Conservation (phyloP, 2,113 vertebrate genomes). For the Elephas maximus region DNA sequence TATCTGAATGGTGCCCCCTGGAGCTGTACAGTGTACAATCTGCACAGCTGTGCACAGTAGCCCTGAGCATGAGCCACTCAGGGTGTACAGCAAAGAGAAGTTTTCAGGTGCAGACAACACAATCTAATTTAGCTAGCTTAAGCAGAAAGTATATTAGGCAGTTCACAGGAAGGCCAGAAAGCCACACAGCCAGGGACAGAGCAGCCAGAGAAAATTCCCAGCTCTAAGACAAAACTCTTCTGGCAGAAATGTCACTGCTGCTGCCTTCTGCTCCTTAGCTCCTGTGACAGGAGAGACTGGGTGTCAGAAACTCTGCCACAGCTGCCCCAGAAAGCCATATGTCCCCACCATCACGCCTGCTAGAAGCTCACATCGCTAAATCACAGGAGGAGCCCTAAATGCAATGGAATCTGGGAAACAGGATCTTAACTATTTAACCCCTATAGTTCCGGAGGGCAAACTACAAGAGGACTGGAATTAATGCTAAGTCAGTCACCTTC, state of each 20-base stretch:
- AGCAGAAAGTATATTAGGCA: slow-evolving; percentile 10
- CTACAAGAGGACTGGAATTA: neutral
- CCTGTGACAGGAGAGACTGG: no score
- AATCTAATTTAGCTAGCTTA: neutral
- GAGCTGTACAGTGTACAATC: neutral
- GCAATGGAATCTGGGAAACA: neutral
- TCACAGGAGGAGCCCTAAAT: neutral
- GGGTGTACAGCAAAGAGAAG: neutral
- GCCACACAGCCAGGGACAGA: neutral
- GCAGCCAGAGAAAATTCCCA: neutral
- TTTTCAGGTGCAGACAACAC: neutral
- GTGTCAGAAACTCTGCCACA: neutral
- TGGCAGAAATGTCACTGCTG: neutral
- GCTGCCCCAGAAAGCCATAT: neutral
- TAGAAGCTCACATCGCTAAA: neutral
- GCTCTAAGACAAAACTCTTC: neutral
- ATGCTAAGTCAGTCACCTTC: neutral
- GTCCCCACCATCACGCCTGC: neutral
- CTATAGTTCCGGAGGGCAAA: neutral
- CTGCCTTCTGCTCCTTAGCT: neutral
- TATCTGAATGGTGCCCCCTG: neutral
- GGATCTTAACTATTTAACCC: neutral
- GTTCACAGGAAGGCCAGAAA: neutral
- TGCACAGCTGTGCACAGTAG: neutral
- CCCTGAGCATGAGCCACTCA: neutral